A percentile compares a stretch with the other conserved stretches of the same genome.
These are phyloP conservation scores for Ariopsis seemanni DNA, from an alignment of 2,113 vertebrate species.

Conservation along the genomic window DNA sequence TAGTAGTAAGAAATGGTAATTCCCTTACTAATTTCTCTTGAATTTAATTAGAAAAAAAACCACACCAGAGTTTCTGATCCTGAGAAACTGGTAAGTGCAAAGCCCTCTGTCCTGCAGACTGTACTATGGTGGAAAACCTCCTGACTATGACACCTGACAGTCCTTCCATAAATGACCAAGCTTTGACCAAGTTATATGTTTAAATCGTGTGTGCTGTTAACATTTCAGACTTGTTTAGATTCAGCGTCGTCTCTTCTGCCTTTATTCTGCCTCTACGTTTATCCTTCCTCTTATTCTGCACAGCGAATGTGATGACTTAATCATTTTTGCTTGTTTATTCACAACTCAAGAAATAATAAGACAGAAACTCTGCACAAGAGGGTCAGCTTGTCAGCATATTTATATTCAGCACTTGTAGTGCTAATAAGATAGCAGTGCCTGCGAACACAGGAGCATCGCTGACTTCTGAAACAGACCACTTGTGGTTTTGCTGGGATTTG, in stretches of 20 bases:
- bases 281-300: slow-evolving; percentile 1
- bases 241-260: not conserved
- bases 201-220: not conserved
- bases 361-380: slow-evolving; percentile 16
- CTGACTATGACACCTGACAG: not conserved
- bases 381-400: slow-evolving; percentile 48
- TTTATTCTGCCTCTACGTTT: not conserved
- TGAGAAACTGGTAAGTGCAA: not conserved
- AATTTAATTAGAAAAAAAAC: not conserved
- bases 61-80: not conserved
- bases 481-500: slow-evolving; percentile 45
- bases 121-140: not conserved
- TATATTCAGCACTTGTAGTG: slow-evolving; percentile 50
- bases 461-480: slow-evolving; percentile 40
- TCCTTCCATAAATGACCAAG: not conserved
- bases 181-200: not conserved
- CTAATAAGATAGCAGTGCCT: slow-evolving; percentile 43
- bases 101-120: not conserved
- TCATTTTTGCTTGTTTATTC: slow-evolving; percentile 44
- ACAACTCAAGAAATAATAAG: slow-evolving; percentile 39
- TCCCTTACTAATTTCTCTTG: not conserved
- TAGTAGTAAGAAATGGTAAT: not conserved
- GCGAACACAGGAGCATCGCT: not conserved
- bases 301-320: slow-evolving; percentile 33
- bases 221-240: not conserved